A percentile compares a stretch with the other conserved stretches of the same genome.
These are phyloP conservation scores for Amphiprion ocellaris DNA, from an alignment of 2,113 vertebrate species.

Conservation along the genomic window DNA sequence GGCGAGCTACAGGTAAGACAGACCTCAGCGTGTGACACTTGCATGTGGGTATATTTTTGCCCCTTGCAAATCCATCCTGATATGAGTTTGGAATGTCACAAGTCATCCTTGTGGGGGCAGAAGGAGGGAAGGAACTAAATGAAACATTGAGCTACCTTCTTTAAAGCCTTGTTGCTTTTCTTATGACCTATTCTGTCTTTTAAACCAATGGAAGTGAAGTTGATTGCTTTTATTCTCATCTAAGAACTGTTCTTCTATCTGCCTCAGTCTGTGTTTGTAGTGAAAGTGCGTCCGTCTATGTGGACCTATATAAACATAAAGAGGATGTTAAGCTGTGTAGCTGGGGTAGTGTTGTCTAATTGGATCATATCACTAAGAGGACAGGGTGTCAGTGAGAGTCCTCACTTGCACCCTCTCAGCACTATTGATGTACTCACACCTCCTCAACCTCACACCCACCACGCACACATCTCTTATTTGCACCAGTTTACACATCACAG, in stretches of 20 bases:
- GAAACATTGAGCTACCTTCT: slow-evolving; percentile 34
- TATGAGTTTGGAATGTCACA: slow-evolving; percentile 61
- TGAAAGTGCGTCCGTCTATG: not conserved
- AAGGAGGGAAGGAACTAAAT: slow-evolving; percentile 50
- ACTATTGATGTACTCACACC: slow-evolving; percentile 31
- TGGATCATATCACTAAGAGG: slow-evolving; percentile 80
- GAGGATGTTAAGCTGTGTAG: slow-evolving; percentile 80
- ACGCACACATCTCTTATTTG: not conserved
- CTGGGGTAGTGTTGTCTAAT: slow-evolving; percentile 79
- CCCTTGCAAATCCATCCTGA: slow-evolving; percentile 68
- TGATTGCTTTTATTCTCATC: not conserved
- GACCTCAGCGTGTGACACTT: slow-evolving; percentile 59
- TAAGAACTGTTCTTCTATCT: not conserved
- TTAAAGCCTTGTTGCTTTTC: slow-evolving; percentile 25
- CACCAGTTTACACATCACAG: slow-evolving; percentile 14
- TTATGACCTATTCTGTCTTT: slow-evolving; percentile 41
- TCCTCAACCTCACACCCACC: not conserved
- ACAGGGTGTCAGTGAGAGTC: slow-evolving; percentile 28
- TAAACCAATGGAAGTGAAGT: slow-evolving; percentile 6
- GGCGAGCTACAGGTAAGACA: slow-evolving; percentile 52
- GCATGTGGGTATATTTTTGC: slow-evolving; percentile 75
- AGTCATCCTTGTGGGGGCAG: slow-evolving; percentile 45
- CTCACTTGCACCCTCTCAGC: slow-evolving; percentile 21
- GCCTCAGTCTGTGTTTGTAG: not conserved
- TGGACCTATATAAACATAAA: slow-evolving; percentile 54